Conservation (phyloP, 1,140 invertebrate species). For the Heterodera schachtii region DNA sequence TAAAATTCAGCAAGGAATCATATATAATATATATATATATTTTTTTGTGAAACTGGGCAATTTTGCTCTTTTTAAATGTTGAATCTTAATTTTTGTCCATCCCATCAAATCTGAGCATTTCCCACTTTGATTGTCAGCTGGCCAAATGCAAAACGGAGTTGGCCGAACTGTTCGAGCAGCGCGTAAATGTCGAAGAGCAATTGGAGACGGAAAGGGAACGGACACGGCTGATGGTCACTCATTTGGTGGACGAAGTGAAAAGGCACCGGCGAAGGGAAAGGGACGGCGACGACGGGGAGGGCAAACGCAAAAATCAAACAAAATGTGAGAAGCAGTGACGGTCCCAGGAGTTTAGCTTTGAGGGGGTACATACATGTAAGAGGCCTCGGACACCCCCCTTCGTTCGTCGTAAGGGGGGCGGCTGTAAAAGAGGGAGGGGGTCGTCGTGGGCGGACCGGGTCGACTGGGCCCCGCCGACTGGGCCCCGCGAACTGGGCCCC, state of each 20-base stretch:
- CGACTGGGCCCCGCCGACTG: too few species aligned
- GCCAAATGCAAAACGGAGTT: constrained; percentile 12
- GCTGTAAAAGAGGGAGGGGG: too few species aligned
- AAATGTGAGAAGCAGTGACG: background rate
- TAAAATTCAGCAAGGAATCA: too few species aligned
- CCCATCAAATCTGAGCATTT: background rate
- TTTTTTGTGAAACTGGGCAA: too few species aligned
- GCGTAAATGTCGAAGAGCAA: constrained; percentile 6
- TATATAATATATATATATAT: too few species aligned
- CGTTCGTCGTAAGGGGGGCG: too few species aligned
- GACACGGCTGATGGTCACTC: constrained; percentile 28
- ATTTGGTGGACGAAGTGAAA: constrained; percentile 24
- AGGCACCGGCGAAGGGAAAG: background rate
- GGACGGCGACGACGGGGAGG: background rate
- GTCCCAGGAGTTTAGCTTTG: too few species aligned
- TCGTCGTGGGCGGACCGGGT: too few species aligned
- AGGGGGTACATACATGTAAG: too few species aligned
- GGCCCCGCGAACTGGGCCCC: too few species aligned
- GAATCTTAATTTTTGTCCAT: background rate
- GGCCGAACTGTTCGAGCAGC: constrained; percentile 19
- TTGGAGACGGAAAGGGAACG: constrained; percentile 23
- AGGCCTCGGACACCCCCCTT: too few species aligned
- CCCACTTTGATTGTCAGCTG: background rate
- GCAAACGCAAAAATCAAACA: background rate
- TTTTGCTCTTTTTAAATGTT: too few species aligned